These are phyloP conservation scores for Diadophis punctatus DNA, from an alignment of 2,113 vertebrate species.

Conservation along the genomic window DNA sequence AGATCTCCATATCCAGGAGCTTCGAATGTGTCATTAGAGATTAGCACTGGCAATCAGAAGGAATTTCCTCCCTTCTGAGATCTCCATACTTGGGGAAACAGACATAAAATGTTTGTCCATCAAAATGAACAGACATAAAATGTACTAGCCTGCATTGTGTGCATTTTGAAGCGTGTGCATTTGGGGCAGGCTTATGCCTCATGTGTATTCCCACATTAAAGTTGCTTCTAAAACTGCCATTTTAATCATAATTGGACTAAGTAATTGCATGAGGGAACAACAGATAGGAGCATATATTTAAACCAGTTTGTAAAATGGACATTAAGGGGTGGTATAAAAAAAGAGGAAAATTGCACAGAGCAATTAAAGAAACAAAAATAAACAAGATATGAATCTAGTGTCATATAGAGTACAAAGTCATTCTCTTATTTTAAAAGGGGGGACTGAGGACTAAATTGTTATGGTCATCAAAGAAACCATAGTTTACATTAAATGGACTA, in stretches of 20 bases:
- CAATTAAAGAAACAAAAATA: not conserved
- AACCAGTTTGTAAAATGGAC: not conserved
- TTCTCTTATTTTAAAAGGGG: not conserved
- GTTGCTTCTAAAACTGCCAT: not conserved
- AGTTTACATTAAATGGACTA: slow-evolving; percentile 4
- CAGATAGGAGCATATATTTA: not conserved
- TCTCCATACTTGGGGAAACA: not conserved
- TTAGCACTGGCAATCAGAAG: not conserved
- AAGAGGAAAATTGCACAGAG: slow-evolving; percentile 18
- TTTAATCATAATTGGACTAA: not conserved
- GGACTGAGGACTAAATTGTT: not conserved
- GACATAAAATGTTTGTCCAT: not conserved
- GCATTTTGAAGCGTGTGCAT: not conserved
- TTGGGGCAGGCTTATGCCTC: not conserved
- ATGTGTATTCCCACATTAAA: too few species aligned
- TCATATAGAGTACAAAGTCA: not conserved
- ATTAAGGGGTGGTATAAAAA: not conserved
- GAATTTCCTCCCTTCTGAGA: not conserved
- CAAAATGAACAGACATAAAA: not conserved
- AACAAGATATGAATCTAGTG: not conserved
- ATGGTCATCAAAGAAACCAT: not conserved
- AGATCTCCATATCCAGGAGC: not conserved
- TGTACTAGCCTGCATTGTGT: not conserved
- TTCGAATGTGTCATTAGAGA: not conserved
- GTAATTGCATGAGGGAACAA: not conserved